Evolutionary conservation across 1,140 invertebrate species (phyloP), one percentile per base, ranked within the genome.

Genomic region (Euura saliciscinereae): DNA sequence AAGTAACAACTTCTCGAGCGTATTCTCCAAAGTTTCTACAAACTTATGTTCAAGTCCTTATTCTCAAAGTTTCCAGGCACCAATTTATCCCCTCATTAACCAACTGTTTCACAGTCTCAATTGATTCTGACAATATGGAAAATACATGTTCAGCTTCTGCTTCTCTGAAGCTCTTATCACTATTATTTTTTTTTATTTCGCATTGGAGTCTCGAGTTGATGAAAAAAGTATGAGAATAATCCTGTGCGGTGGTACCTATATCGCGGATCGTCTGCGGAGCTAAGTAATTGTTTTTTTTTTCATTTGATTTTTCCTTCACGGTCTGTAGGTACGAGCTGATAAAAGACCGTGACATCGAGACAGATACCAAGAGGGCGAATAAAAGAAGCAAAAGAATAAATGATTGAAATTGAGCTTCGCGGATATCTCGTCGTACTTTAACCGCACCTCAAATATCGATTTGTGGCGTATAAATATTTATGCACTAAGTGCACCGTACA

Each of bases 211-310:
- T 28, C 28, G 28, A 28, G 28, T 28, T 28, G 28, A 28, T 28
- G 28, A 28, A 28, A 28, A 28, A 28, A 1, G 28, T 28, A 28
- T 28, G 28, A 28, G 28, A 28, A 28, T 28, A 28, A 28, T 28
- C 28, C 28, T 59, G 3, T 59, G 51, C 51, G 51, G 51, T 59
- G 51, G 13, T 8, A 28, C 28, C 28, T 28, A 59, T 59, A 59
- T 59, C 13, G 51, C 13, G 51, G 8, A 59, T 59, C 51, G 51
- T 59, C 51, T 11, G 51, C 51, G 13, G 13, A 59, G 51, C 51
- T 59, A 59, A 59, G 51, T 59, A 59, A 59, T 59, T 59, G 51
- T 59, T 59, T 59, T 59, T 11, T n/a, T 59, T 59, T 59, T 59
- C 4, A 59, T 59, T 59, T 59, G 51, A 3, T 59, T 59, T 59